phyloP scores from a whole-genome alignment of 2,113 vertebrate species.

The Nesospiza acunhae region DNA sequence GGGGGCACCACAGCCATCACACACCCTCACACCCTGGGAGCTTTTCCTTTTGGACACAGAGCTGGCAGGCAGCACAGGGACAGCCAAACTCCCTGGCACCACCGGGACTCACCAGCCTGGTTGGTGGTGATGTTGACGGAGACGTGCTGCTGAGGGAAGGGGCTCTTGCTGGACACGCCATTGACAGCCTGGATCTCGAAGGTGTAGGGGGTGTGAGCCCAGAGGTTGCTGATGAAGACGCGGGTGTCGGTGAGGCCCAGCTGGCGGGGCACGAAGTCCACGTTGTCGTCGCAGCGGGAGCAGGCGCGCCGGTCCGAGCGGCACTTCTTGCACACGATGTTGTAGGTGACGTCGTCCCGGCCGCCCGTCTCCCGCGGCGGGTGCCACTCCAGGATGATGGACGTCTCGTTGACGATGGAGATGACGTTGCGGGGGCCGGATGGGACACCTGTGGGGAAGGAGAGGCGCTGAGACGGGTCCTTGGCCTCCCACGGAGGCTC shows the following conservation, averaged over 20 bases:
- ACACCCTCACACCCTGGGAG: accelerated
- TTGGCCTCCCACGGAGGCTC: accelerated
- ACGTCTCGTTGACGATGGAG: constrained; percentile 96
- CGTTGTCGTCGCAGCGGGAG: constrained; percentile 94
- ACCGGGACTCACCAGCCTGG: constrained; percentile 86
- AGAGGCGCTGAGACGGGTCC: background rate
- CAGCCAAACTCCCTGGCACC: accelerated
- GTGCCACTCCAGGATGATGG: constrained; percentile 97
- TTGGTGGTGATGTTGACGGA: constrained; percentile 98
- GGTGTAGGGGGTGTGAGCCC: constrained; percentile 94
- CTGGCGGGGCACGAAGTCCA: constrained; percentile 93
- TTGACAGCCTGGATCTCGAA: constrained; percentile 97
- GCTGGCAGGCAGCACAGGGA: accelerated
- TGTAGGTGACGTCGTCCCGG: constrained; percentile 92
- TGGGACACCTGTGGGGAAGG: constrained; percentile 82
- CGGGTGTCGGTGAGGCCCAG: constrained; percentile 89
- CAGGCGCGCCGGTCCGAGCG: constrained; percentile 87
- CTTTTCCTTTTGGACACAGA: accelerated
- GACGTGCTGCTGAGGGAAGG: constrained; percentile 92
- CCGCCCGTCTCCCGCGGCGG: constrained; percentile 90
- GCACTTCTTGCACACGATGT: constrained; percentile 97
- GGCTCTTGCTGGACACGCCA: constrained; percentile 93
- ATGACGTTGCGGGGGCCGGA: constrained; percentile 95
- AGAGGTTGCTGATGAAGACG: constrained; percentile 95
- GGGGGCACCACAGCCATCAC: background rate